Conservation (phyloP, 2,888 invertebrate species). For the Clitarchus hookeri region DNA sequence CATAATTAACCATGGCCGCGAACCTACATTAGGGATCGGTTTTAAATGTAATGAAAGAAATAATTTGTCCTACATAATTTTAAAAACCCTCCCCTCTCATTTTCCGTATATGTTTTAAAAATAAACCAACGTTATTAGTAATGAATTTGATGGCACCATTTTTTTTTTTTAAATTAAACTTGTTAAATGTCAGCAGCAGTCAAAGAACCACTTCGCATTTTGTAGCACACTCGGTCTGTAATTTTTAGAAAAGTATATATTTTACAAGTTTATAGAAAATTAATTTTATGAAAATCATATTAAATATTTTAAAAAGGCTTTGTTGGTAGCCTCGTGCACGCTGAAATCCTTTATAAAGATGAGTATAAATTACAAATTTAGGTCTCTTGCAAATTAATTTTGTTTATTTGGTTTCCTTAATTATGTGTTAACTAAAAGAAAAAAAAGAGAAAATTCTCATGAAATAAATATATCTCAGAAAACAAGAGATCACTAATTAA, state of each 20-base stretch:
- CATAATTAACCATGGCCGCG: background rate
- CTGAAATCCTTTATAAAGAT: too few relatives aligned
- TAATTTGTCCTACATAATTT: background rate
- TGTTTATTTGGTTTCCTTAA: too few relatives aligned
- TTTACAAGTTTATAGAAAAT: background rate
- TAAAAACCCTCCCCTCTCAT: background rate
- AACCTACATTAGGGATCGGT: background rate
- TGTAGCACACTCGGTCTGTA: background rate
- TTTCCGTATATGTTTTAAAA: background rate
- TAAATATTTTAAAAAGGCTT: too few relatives aligned
- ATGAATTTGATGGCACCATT: background rate
- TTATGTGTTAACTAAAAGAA: too few relatives aligned
- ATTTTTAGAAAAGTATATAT: background rate
- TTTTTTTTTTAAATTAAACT: background rate
- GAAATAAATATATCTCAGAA: too few relatives aligned
- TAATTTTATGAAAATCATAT: too few relatives aligned
- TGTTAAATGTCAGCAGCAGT: background rate
- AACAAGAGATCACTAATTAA: too few relatives aligned
- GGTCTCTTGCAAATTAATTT: too few relatives aligned
- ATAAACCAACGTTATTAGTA: background rate
- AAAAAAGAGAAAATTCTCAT: too few relatives aligned
- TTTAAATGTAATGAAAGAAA: conserved; percentile 14
- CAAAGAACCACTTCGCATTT: background rate
- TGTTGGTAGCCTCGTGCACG: too few relatives aligned
- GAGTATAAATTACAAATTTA: too few relatives aligned